phyloP scores from a whole-genome alignment of 2,888 invertebrate species.

The Drosophila cracens region DNA sequence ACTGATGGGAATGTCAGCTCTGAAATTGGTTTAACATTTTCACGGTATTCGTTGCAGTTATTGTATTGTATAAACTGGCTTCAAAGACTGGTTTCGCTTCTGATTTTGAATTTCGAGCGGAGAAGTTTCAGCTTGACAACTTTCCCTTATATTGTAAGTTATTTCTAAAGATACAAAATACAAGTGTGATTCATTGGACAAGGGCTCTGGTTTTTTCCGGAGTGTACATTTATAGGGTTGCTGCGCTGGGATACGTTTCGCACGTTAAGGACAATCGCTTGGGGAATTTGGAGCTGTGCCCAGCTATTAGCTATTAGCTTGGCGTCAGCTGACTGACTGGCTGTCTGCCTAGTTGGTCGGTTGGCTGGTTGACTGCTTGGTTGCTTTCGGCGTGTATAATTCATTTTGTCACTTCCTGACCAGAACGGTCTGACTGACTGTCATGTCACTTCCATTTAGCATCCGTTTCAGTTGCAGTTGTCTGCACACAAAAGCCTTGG shows the following conservation, averaged over 20 bases:
- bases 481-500: slow-evolving; percentile 71
- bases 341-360: slow-evolving; percentile 5
- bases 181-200: neutral
- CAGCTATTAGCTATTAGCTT: slow-evolving; percentile 48
- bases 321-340: slow-evolving; percentile 33
- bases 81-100: neutral
- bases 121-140: neutral
- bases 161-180: neutral
- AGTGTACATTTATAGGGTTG: slow-evolving; percentile 41
- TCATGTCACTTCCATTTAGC: slow-evolving; percentile 77
- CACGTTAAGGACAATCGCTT: slow-evolving; percentile 62
- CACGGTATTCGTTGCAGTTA: neutral
- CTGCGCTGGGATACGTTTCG: slow-evolving; percentile 15
- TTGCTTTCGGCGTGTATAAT: slow-evolving; percentile 61
- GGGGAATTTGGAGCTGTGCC: slow-evolving; percentile 58
- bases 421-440: slow-evolving; percentile 27
- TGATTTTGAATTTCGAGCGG: neutral
- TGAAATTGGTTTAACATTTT: neutral
- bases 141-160: accelerated
- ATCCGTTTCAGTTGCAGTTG: slow-evolving; percentile 80
- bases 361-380: slow-evolving; percentile 13
- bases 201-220: neutral
- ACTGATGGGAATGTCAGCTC: too few species aligned
- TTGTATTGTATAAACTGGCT: neutral
- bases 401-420: slow-evolving; percentile 70